Evolutionary conservation across 2,888 invertebrate genomes (phyloP), one percentile per base, ranked within the genome.

Genomic region (Ethmia dodecea): DNA sequence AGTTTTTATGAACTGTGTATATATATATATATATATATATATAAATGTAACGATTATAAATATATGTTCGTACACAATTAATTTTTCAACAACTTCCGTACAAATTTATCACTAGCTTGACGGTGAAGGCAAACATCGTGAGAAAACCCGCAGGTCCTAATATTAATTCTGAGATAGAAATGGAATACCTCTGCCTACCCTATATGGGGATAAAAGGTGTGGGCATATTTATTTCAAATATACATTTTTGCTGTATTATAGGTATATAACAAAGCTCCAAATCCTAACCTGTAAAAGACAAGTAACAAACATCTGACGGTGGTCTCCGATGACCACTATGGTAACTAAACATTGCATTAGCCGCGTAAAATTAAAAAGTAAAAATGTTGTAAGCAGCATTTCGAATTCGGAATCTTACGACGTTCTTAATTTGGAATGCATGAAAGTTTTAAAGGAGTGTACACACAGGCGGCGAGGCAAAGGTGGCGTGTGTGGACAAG

Each of bases 221-320:
- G 8, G 18, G 5, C 8, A 5, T 18, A 18, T 18, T 18, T 5
- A 18, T 8, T 18, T 18, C 5, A 8, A 5, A n/a, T n/a, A n/a
- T n/a, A n/a, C n/a, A n/a, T n/a, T n/a, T n/a, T n/a, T n/a, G n/a
- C n/a, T n/a, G n/a, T n/a, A n/a, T n/a, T n/a, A n/a, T n/a, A n/a
- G n/a, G n/a, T n/a, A n/a, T n/a, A n/a, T n/a, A n/a, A n/a, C n/a
- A n/a, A n/a, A n/a, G n/a, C n/a, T n/a, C n/a, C n/a, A n/a, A n/a
- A n/a, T n/a, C 26, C 61, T 70, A 68, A 71, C 65, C 65, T 66
- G 60, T 60, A 49, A 55, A 57, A 54, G 60, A 62, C 62, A 49
- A 60, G 69, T 54, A 56, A 66, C 65, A 83, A 84, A 83, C 74
- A 80, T 53, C 63, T 54, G 64, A 61, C 53, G 84, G 84, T 84